Base-by-base conservation (phyloP, 2,888 invertebrate species). In the Epinotia brunnichana region DNA sequence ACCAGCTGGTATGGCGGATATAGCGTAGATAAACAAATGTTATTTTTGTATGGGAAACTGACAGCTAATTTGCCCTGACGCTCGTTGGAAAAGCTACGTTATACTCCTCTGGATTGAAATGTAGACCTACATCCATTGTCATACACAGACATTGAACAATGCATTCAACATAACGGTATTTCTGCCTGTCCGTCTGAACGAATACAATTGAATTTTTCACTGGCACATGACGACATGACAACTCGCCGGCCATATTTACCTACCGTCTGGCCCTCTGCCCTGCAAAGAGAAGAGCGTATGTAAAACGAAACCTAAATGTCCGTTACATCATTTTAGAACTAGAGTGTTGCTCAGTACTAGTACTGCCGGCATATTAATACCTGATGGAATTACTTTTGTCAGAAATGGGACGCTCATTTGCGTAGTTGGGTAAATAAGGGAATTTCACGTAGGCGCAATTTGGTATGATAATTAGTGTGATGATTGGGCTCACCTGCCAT, bases 311-410 rank as follows among this genome's bases (percentile, higher is more conserved):
- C n/a, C 2, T 35, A 29, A n/a, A 59, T 9, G 35, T n/a, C 1
- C 3, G 17, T 24, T 24, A 57, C 29, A 7, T 9, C 57, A 0
- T 29, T 57, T 29, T 13, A n/a, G n/a, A n/a, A 57, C 9, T n/a
- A n/a, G 15, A 15, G 48, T 15, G 15, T 48, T 48, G 48, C 7
- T 29, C 21, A 24, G 29, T n/a, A 56, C 21, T 24, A n/a, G 54
- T 29, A 60, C 66, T 21, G 59, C 19, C 24, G 51, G 19, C 76
- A 69, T 81, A 79, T 82, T 76, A 80, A 79, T 79, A 70, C 71
- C 76, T 80, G 81, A 81, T 83, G 77, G 74, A 79, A 83, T 80
- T 80, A 79, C 78, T 74, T 77, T 77, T 78, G 74, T 56, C 53
- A 4, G 39, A 19, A 74, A 69, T 70, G 59, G 51, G 57, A 35